A percentile compares a stretch with the other conserved stretches of the same genome.
Conservation (phyloP, 2,113 vertebrate species). For the Hystrix brachyura region DNA sequence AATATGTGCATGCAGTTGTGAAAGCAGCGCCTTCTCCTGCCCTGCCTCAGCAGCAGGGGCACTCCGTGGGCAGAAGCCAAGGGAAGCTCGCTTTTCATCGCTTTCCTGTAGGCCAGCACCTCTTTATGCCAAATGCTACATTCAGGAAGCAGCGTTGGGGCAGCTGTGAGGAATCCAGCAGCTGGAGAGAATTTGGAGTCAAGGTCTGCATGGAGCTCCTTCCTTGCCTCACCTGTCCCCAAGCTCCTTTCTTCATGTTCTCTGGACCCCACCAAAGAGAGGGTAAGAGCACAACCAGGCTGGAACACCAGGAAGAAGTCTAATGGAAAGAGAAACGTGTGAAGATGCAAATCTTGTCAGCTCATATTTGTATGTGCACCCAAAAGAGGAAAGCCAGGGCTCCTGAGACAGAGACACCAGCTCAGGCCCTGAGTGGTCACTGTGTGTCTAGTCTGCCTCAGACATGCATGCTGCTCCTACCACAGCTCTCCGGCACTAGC, state of each 20-base stretch:
- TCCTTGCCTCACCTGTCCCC: too few species aligned
- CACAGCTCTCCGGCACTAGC: not conserved
- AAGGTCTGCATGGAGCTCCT: not conserved
- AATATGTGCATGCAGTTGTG: slow-evolving; percentile 52
- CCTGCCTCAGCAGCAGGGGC: not conserved
- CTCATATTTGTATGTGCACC: not conserved
- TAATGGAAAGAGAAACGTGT: not conserved
- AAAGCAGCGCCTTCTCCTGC: not conserved
- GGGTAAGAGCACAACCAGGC: not conserved
- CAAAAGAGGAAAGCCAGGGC: not conserved
- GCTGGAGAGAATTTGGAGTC: not conserved
- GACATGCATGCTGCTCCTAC: not conserved
- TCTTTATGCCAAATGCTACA: slow-evolving; percentile 33
- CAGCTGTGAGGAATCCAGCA: not conserved
- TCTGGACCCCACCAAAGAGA: not conserved
- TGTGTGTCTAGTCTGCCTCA: not conserved
- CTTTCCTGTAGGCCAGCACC: not conserved
- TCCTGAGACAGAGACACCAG: not conserved
- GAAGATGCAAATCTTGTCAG: not conserved
- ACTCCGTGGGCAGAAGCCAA: not conserved
- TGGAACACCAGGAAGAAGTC: not conserved
- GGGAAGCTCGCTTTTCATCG: slow-evolving; percentile 45
- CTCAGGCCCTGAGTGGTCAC: not conserved
- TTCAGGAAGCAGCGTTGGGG: not conserved
- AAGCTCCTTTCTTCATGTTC: not conserved